These are phyloP conservation scores for Drosophila saltans DNA, from an alignment of 1,140 invertebrate species.

Conservation along the genomic window DNA sequence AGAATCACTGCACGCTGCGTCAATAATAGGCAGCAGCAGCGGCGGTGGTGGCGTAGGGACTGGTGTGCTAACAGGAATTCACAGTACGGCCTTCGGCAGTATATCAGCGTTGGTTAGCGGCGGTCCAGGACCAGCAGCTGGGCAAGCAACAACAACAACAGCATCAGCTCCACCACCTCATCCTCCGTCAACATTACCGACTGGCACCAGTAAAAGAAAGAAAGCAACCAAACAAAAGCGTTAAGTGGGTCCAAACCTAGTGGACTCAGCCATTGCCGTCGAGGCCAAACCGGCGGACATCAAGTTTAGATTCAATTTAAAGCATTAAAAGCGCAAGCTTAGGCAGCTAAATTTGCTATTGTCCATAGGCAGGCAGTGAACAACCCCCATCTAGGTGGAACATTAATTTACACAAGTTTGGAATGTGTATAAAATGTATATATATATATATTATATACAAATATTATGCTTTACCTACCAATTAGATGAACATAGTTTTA, in stretches of 20 bases:
- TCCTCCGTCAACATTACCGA: slow-evolving; percentile 32
- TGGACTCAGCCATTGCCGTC: slow-evolving; percentile 23
- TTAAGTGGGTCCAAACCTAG: slow-evolving; percentile 52
- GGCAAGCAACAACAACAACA: slow-evolving; percentile 30
- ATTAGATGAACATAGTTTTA: slow-evolving; percentile 56
- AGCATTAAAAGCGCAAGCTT: slow-evolving; percentile 73
- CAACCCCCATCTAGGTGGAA: slow-evolving; percentile 26
- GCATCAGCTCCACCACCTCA: slow-evolving; percentile 31
- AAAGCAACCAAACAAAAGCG: slow-evolving; percentile 76
- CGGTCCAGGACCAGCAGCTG: not conserved
- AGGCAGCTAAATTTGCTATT: slow-evolving; percentile 63
- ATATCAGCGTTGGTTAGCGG: slow-evolving; percentile 57
- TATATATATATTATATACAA: slow-evolving; percentile 12
- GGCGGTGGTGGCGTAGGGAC: slow-evolving; percentile 30
- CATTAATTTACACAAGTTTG: slow-evolving; percentile 66
- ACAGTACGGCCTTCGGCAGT: slow-evolving; percentile 65
- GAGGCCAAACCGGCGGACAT: slow-evolving; percentile 45
- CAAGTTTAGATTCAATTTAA: slow-evolving; percentile 71
- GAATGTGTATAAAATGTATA: slow-evolving; percentile 72
- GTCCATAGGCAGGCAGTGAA: slow-evolving; percentile 40
- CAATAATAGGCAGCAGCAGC: slow-evolving; percentile 68
- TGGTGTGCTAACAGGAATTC: slow-evolving; percentile 22
- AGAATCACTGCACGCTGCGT: slow-evolving; percentile 82
- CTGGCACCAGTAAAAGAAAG: slow-evolving; percentile 74
- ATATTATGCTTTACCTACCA: slow-evolving; percentile 69